phyloP scores from a whole-genome alignment of 1,140 invertebrate genomes.

The Zelostemma sp. region DNA sequence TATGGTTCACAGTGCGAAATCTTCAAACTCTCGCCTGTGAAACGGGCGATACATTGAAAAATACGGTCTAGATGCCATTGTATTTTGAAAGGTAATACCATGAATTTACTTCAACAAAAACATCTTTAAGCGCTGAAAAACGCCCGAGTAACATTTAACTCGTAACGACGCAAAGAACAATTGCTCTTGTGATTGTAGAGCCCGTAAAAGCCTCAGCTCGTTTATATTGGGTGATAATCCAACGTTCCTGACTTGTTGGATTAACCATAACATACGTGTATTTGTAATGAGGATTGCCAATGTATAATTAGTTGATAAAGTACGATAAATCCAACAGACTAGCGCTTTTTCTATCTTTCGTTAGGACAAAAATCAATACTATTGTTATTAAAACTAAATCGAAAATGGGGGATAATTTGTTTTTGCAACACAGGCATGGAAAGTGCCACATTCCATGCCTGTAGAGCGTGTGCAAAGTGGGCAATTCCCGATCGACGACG shows the following conservation, averaged over 20 bases:
- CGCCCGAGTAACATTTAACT: not conserved
- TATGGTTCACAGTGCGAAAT: too few species aligned
- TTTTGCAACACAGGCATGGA: too few species aligned
- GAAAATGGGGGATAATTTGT: too few species aligned
- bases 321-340: too few species aligned
- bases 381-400: too few species aligned
- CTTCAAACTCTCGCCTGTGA: not conserved
- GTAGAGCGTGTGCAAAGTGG: too few species aligned
- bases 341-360: too few species aligned
- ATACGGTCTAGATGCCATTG: too few species aligned
- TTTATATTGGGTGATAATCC: constrained; percentile 13
- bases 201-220: constrained; percentile 7
- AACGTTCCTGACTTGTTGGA: constrained; percentile 10
- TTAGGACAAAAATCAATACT: too few species aligned
- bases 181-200: not conserved
- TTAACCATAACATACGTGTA: constrained; percentile 4
- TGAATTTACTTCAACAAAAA: not conserved
- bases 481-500: too few species aligned
- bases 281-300: constrained; percentile 9
- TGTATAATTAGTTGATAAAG: constrained; percentile 3
- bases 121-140: not conserved
- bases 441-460: too few species aligned
- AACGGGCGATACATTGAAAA: not conserved
- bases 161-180: not conserved
- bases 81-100: not conserved